phyloP scores from a whole-genome alignment of 2,888 invertebrate genomes.

The Drosophila putrida region DNA sequence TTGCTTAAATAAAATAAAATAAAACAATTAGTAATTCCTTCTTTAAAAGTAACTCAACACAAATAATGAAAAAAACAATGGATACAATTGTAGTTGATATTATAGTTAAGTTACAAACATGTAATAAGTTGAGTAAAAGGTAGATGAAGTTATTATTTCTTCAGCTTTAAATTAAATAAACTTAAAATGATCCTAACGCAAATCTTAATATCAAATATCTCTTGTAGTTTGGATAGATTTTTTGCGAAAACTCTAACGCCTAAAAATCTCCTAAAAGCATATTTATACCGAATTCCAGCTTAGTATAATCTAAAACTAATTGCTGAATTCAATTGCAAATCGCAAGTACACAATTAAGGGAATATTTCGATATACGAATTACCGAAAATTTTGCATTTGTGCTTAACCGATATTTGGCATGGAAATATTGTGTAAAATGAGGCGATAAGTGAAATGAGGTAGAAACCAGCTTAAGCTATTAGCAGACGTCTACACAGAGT shows the following conservation, averaged over 20 bases:
- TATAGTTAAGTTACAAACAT: too few species aligned
- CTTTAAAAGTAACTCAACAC: background rate
- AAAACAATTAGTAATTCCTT: too few species aligned
- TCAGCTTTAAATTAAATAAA: too few species aligned
- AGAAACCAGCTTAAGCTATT: constrained; percentile 25
- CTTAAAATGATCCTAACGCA: too few species aligned
- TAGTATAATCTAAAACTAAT: background rate
- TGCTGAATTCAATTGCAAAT: background rate
- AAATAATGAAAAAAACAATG: background rate
- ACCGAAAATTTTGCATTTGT: constrained; percentile 12
- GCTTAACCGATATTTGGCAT: constrained; percentile 30
- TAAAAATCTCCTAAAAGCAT: too few species aligned
- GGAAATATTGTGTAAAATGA: constrained; percentile 15
- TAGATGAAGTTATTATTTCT: too few species aligned
- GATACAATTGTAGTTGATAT: too few species aligned
- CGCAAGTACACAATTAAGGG: background rate
- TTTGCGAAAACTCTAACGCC: too few species aligned
- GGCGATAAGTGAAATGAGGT: constrained; percentile 25
- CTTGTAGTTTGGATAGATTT: too few species aligned
- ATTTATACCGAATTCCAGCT: background rate
- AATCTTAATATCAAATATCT: too few species aligned
- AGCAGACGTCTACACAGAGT: constrained; percentile 2
- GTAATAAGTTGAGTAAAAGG: too few species aligned
- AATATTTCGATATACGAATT: constrained; percentile 7
- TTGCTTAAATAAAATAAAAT: too few species aligned